phyloP scores from a whole-genome alignment of 2,797 vertebrate species.

The Streptopelia turtur region DNA sequence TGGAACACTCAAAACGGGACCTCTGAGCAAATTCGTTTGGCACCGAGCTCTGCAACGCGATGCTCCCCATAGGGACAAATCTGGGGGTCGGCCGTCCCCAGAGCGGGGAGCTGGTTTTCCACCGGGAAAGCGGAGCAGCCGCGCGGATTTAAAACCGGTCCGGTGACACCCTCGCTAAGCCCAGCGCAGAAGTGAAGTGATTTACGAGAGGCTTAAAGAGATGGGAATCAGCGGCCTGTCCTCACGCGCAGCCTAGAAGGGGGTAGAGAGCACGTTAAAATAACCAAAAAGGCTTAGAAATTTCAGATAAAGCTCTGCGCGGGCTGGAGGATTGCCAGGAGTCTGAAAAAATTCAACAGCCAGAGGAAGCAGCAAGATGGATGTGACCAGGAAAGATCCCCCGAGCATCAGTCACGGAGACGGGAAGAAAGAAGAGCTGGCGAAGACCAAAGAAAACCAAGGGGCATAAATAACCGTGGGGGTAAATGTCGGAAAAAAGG shows the following conservation, averaged over 20 bases:
- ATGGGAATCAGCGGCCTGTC: neutral
- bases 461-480: neutral
- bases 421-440: neutral
- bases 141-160: neutral
- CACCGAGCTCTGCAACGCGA: neutral
- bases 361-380: constrained; percentile 3
- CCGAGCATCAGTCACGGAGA: neutral
- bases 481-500: neutral
- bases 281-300: neutral
- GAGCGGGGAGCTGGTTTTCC: neutral
- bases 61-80: neutral
- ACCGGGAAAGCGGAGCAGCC: neutral
- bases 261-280: neutral
- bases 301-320: neutral
- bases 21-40: neutral
- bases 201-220: neutral
- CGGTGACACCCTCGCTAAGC: neutral
- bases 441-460: neutral
- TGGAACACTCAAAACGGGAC: neutral
- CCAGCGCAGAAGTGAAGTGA: neutral
- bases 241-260: neutral
- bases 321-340: neutral
- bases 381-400: constrained; percentile 13
- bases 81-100: neutral
- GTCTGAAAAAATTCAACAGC: neutral